phyloP scores from a whole-genome alignment of 2,113 vertebrate genomes.

The Solenodon paradoxus region DNA sequence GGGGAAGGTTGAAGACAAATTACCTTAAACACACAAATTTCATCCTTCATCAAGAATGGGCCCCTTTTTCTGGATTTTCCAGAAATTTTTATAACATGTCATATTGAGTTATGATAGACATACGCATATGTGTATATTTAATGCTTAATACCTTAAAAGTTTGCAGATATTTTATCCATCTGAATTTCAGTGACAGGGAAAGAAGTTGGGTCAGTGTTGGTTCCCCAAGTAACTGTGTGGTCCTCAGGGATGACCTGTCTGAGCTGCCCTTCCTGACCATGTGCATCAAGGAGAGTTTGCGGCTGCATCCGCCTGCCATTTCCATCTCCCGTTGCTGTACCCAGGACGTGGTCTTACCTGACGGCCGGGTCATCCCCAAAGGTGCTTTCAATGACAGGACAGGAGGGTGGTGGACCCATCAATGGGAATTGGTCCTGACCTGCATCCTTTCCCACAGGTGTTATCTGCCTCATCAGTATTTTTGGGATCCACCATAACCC shows the following conservation, averaged over 20 bases:
- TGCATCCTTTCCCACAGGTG: conserved; percentile 73
- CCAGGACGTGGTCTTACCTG: conserved; percentile 81
- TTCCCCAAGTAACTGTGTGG: neutral
- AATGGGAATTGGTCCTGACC: neutral
- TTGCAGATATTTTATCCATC: neutral
- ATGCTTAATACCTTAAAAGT: neutral
- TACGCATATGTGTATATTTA: neutral
- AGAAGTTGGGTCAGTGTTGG: too few relatives aligned
- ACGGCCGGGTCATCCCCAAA: conserved; percentile 82
- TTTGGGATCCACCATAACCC: conserved; percentile 93
- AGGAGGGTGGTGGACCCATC: rapidly evolving
- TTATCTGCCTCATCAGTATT: conserved; percentile 88
- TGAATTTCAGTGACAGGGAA: neutral
- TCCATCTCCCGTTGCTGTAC: conserved; percentile 85
- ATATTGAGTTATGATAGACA: neutral
- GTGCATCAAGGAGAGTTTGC: conserved; percentile 94
- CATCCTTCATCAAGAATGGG: too few relatives aligned
- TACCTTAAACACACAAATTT: too few relatives aligned
- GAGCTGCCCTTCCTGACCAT: conserved; percentile 92
- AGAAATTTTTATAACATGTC: too few relatives aligned
- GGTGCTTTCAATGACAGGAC: conserved; percentile 73
- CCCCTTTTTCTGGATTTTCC: neutral
- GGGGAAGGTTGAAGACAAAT: too few relatives aligned
- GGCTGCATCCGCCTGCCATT: conserved; percentile 87
- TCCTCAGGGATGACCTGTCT: conserved; percentile 89